Base-by-base conservation (phyloP, 1,140 invertebrate genomes). In the Helicorthomorpha holstii region DNA sequence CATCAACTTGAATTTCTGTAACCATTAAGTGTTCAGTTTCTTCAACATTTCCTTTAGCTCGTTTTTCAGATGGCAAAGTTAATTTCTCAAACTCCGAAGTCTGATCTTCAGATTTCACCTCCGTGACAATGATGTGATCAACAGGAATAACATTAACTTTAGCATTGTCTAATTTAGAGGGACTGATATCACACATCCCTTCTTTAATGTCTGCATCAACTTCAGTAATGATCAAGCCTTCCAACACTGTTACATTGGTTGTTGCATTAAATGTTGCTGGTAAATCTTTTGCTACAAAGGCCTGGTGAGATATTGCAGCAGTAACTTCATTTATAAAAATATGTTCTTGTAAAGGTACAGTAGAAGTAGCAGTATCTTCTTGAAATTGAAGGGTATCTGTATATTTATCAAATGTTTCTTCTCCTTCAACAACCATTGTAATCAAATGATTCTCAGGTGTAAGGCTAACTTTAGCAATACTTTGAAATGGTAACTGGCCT, bases 161-260 rank as follows among this genome's bases (percentile, higher is more conserved):
- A 1, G 65, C n/a, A 50, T 64, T 61, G 43, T 66, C 64, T 0
- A 59, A 58, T 16, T 49, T 23, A 2, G 16, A 19, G 21, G 48
- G 26, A 10, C 29, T 25, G 10, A 16, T 2, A 21, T 29, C 16
- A 19, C 24, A 41, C 65, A 58, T 29, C 58, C 57, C 62, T 63
- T 76, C 75, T 50, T 68, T 69, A 58, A 76, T 74, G 1, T 70
- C 66, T 27, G 67, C 56, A 29, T 70, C 53, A 24, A 67, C 62
- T 63, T 75, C 69, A 12, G 64, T 66, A 54, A 69, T 66, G 45
- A 72, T 61, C 19, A 77, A 54, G 56, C 71, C 66, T 60, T 75
- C 71, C 24, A 72, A 69, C 27, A 67, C 63, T 24, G n/a, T n/a
- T n/a, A n/a, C n/a, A n/a, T n/a, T n/a, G n/a, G n/a, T n/a, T n/a